These are phyloP conservation scores for Dryobates pubescens DNA, from an alignment of 2,797 vertebrate species.

Conservation along the genomic window DNA sequence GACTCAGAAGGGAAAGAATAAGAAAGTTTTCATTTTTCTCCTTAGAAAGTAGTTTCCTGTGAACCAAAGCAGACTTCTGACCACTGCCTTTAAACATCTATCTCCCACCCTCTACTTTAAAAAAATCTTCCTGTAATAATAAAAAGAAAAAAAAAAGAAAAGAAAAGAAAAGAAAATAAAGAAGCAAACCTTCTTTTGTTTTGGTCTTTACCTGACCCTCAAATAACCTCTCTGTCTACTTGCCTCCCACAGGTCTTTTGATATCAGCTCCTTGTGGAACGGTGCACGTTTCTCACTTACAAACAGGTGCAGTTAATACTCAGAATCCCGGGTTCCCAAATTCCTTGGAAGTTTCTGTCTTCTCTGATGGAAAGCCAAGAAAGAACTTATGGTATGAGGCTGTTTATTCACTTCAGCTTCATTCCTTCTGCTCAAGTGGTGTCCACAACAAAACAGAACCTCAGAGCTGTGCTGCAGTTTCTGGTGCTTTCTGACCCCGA, in stretches of 20 bases:
- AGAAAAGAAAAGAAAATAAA: slow-evolving; percentile 17
- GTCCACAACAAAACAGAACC: slow-evolving; percentile 13
- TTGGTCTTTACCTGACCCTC: slow-evolving; percentile 70
- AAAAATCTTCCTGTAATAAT: slow-evolving; percentile 60
- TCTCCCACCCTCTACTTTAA: slow-evolving; percentile 47
- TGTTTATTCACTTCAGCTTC: slow-evolving; percentile 50
- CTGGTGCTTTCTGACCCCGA: neutral
- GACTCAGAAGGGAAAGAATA: slow-evolving; percentile 18
- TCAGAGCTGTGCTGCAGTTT: neutral
- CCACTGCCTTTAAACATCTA: slow-evolving; percentile 53
- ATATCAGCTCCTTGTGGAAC: slow-evolving; percentile 60
- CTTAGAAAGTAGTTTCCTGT: slow-evolving; percentile 70
- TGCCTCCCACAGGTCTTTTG: slow-evolving; percentile 67
- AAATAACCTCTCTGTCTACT: slow-evolving; percentile 61
- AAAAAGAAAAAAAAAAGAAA: slow-evolving; percentile 37
- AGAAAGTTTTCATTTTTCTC: slow-evolving; percentile 38
- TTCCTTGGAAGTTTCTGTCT: slow-evolving; percentile 61
- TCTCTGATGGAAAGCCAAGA: slow-evolving; percentile 70
- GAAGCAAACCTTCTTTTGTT: slow-evolving; percentile 39
- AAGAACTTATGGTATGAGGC: slow-evolving; percentile 56
- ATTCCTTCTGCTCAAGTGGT: slow-evolving; percentile 32
- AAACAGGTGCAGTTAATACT: slow-evolving; percentile 65
- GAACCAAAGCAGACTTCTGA: slow-evolving; percentile 66
- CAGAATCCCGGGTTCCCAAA: slow-evolving; percentile 51
- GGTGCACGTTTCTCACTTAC: slow-evolving; percentile 51